phyloP scores from a whole-genome alignment of 2,113 vertebrate species.

The Salvelinus sp. region DNA sequence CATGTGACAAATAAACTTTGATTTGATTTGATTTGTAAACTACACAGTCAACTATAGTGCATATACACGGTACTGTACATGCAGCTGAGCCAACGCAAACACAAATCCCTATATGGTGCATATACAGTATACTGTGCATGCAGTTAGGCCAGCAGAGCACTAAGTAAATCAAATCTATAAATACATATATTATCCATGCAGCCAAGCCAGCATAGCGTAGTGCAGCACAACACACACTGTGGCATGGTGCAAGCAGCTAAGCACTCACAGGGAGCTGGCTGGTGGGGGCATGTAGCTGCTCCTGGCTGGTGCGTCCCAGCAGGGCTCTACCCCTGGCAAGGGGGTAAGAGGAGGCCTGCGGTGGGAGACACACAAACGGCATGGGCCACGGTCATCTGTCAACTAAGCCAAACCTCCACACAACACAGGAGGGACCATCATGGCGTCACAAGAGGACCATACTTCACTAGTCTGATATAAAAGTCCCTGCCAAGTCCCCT shows the following conservation, averaged over 20 bases:
- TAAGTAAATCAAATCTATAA: constrained; percentile 54
- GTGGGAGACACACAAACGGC: constrained; percentile 75
- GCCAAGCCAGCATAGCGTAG: constrained; percentile 64
- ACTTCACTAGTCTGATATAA: neutral
- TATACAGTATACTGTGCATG: constrained; percentile 54
- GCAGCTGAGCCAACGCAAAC: constrained; percentile 52
- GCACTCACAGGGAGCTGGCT: constrained; percentile 83
- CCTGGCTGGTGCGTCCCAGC: constrained; percentile 81
- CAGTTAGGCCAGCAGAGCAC: constrained; percentile 44
- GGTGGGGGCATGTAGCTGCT: constrained; percentile 76
- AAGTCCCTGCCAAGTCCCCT: too few relatives aligned
- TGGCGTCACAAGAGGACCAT: constrained; percentile 8
- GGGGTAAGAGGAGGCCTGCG: constrained; percentile 85
- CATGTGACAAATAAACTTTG: too few relatives aligned
- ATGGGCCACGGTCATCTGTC: constrained; percentile 70
- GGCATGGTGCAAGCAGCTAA: constrained; percentile 67
- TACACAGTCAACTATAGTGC: constrained; percentile 41
- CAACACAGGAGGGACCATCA: constrained; percentile 33
- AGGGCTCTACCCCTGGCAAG: constrained; percentile 84
- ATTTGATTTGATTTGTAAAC: constrained; percentile 21
- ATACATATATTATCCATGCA: constrained; percentile 69
- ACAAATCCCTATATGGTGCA: constrained; percentile 29
- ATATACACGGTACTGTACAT: constrained; percentile 61
- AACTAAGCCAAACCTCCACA: constrained; percentile 34
- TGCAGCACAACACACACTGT: constrained; percentile 67